Conservation (phyloP, 2,113 vertebrate species). For the Rissa tridactyla region DNA sequence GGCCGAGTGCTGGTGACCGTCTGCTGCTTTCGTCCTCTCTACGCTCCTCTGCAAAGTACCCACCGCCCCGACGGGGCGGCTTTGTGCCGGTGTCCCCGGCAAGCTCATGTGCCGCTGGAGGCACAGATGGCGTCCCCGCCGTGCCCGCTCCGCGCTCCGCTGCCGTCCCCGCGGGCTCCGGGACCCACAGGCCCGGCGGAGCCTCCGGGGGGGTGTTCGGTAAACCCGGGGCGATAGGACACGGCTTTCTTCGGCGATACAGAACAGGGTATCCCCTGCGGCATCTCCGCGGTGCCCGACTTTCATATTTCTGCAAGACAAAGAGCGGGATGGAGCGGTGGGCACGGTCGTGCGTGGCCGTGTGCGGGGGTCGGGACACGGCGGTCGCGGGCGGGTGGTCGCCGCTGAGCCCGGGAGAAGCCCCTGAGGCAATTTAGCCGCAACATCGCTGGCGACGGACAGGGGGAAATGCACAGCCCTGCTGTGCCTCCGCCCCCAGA, state of each 20-base stretch:
- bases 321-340: not conserved
- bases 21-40: not conserved
- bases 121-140: not conserved
- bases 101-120: not conserved
- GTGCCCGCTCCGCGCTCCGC: not conserved
- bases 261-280: not conserved
- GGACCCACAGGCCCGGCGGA: too few species aligned
- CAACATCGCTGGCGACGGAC: not conserved
- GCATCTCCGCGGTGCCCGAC: not conserved
- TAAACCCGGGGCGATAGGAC: not conserved
- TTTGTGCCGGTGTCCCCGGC: not conserved
- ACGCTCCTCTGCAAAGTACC: not conserved
- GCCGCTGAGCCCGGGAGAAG: not conserved
- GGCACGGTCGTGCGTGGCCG: not conserved
- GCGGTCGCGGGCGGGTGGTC: rapidly evolving
- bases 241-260: not conserved
- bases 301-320: not conserved
- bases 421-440: not conserved
- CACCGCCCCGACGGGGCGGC: not conserved
- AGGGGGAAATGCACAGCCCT: not conserved
- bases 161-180: not conserved
- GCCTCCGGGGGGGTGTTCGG: too few species aligned
- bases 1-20: not conserved
- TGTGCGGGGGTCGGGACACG: not conserved
- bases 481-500: not conserved